phyloP scores from a whole-genome alignment of 2,888 invertebrate genomes.

The Metallyticus violacea region DNA sequence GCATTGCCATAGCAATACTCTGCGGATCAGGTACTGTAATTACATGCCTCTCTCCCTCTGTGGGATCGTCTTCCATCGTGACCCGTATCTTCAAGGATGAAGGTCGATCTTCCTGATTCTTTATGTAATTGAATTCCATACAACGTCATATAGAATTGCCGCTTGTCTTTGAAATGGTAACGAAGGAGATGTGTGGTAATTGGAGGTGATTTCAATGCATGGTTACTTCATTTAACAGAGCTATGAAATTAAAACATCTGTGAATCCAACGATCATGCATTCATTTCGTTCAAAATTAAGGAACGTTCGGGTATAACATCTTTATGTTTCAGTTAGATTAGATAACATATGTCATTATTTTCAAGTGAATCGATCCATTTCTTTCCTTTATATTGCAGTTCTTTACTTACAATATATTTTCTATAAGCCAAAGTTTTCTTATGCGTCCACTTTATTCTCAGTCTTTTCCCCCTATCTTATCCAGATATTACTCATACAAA shows the following conservation, averaged over 20 bases:
- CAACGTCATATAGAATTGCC: not conserved
- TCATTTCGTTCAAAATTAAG: no score
- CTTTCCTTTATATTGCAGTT: no score
- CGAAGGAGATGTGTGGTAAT: not conserved
- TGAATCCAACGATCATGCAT: not conserved
- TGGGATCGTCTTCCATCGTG: not conserved
- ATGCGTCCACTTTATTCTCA: no score
- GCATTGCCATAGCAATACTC: not conserved
- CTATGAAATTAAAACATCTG: not conserved
- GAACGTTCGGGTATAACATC: no score
- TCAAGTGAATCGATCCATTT: no score
- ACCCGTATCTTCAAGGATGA: not conserved
- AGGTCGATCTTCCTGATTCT: not conserved
- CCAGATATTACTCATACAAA: no score
- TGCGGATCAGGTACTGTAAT: not conserved
- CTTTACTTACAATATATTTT: no score
- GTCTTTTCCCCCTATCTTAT: no score
- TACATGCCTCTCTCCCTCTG: not conserved
- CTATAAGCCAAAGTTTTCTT: no score
- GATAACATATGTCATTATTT: no score
- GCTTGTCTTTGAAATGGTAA: not conserved
- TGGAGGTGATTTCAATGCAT: not conserved
- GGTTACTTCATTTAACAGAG: not conserved
- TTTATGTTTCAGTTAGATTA: no score
- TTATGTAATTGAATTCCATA: not conserved